Percentiles rank a stretch among this genome's conserved stretches.
Conservation (phyloP, 2,888 invertebrate genomes). For the Lochmaea crataegi region DNA sequence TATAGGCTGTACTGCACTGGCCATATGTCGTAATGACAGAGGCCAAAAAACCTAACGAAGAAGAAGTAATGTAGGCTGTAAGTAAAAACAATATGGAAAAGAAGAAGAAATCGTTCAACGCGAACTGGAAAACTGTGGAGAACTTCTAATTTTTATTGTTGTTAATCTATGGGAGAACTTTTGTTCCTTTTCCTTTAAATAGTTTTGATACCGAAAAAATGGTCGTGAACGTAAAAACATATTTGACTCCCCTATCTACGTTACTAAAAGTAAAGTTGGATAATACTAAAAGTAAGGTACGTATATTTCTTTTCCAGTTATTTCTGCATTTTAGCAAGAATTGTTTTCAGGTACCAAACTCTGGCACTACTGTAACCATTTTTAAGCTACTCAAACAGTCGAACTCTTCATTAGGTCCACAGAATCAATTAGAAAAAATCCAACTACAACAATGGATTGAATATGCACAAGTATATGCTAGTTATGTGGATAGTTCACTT, state of each 20-base stretch:
- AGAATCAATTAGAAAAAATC: conserved; percentile 52
- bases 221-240: conserved; percentile 21
- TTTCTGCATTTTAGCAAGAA: not conserved
- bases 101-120: too few relatives aligned
- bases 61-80: too few relatives aligned
- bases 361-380: conserved; percentile 56
- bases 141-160: too few relatives aligned
- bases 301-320: not conserved
- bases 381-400: conserved; percentile 54
- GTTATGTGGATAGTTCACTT: conserved; percentile 44
- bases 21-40: too few relatives aligned
- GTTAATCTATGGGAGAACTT: too few relatives aligned
- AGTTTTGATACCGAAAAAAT: conserved; percentile 11
- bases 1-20: too few relatives aligned
- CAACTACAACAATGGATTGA: conserved; percentile 62
- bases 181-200: too few relatives aligned
- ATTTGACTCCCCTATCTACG: conserved; percentile 25
- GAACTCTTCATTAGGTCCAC: conserved; percentile 48
- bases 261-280: conserved; percentile 32
- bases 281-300: conserved; percentile 25
- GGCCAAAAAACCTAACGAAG: too few relatives aligned
- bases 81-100: too few relatives aligned
- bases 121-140: too few relatives aligned
- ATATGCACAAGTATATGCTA: conserved; percentile 57
- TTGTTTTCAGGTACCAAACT: conserved; percentile 21